Percentiles rank a stretch among this genome's conserved stretches.
Conservation (phyloP, 2,797 vertebrate species). For the Neosilurus mollespiculum region DNA sequence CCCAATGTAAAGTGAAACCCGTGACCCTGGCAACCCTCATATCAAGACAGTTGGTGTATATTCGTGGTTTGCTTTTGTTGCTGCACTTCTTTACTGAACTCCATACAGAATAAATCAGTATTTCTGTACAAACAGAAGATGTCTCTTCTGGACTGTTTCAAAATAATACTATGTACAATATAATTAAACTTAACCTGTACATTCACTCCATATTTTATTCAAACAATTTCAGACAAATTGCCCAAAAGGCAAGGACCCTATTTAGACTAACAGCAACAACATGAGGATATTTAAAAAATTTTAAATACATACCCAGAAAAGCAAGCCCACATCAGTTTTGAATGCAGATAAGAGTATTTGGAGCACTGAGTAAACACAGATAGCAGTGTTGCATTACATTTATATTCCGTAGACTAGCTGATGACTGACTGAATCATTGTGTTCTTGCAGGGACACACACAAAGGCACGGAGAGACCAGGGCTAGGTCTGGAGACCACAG, state of each 20-base stretch:
- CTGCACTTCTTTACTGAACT: background rate
- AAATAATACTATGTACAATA: background rate
- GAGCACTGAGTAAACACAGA: background rate
- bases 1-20: background rate
- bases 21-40: background rate
- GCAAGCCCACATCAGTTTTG: background rate
- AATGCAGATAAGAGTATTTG: background rate
- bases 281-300: too few relatives aligned
- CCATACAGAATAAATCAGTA: background rate
- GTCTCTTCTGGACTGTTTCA: background rate
- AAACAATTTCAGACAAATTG: background rate
- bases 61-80: background rate
- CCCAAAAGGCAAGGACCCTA: too few relatives aligned
- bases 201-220: background rate
- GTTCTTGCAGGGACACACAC: constrained; percentile 64
- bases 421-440: background rate
- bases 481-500: constrained; percentile 71
- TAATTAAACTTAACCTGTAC: background rate
- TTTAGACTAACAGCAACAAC: background rate
- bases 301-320: background rate
- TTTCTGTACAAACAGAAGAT: background rate
- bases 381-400: background rate
- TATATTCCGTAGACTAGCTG: background rate
- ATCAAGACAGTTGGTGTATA: too few relatives aligned
- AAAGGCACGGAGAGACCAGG: constrained; percentile 76